Percentiles rank a stretch among this genome's conserved stretches.
phyloP scores from a whole-genome alignment of 2,113 vertebrate genomes.

The Rhynchomys soricoides region DNA sequence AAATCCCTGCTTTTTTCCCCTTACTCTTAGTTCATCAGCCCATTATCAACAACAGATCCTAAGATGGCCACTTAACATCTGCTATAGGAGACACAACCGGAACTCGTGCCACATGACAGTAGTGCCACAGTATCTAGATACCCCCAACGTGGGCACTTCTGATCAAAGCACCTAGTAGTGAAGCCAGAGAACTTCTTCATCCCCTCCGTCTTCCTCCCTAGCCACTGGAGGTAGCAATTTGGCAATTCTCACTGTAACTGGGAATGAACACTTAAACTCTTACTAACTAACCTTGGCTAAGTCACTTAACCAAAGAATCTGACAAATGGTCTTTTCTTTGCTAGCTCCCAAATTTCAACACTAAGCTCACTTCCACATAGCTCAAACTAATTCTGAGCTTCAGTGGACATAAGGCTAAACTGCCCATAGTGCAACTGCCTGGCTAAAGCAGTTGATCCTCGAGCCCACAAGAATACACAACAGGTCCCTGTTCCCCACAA shows the following conservation, averaged over 20 bases:
- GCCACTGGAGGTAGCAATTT: not conserved
- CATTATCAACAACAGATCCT: not conserved
- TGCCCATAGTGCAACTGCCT: not conserved
- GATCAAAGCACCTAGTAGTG: not conserved
- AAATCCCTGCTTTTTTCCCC: not conserved
- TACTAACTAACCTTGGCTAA: not conserved
- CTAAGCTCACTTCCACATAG: not conserved
- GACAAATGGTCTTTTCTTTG: not conserved
- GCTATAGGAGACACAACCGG: not conserved
- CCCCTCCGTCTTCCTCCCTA: not conserved
- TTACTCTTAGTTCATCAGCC: not conserved
- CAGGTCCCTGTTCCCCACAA: not conserved
- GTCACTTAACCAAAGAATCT: not conserved
- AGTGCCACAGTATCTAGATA: not conserved
- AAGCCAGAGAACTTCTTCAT: not conserved
- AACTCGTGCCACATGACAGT: constrained; percentile 7
- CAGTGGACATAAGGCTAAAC: not conserved
- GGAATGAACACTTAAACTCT: not conserved
- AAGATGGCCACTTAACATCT: not conserved
- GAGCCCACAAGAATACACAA: not conserved
- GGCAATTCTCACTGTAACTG: not conserved
- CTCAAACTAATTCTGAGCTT: not conserved
- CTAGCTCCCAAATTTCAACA: not conserved
- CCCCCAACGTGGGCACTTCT: not conserved
- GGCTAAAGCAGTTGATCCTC: not conserved